phyloP scores from a whole-genome alignment of 2,113 vertebrate species.

The Lagopus leucura region DNA sequence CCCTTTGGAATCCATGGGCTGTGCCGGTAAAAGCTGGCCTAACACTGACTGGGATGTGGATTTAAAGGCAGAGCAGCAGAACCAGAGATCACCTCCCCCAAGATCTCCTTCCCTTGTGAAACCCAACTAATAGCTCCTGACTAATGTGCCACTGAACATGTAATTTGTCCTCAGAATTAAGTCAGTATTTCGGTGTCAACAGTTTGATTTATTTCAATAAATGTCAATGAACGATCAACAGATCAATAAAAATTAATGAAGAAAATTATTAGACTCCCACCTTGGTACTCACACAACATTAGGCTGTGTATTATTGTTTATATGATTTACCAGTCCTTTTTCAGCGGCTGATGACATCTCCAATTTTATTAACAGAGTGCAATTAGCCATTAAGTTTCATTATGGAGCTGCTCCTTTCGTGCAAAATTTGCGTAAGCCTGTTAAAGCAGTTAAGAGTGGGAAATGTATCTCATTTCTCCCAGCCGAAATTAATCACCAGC shows the following conservation, averaged over 20 bases:
- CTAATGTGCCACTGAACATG: neutral
- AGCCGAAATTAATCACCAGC: rapidly evolving
- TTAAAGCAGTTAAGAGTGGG: neutral
- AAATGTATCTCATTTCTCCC: rapidly evolving
- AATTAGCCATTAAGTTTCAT: slow-evolving; percentile 57
- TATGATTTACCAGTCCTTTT: neutral
- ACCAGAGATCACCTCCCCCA: neutral
- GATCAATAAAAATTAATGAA: slow-evolving; percentile 51
- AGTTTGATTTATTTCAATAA: neutral
- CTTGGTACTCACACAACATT: neutral
- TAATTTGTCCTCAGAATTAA: neutral
- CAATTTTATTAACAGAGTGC: slow-evolving; percentile 20
- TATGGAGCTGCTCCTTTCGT: neutral
- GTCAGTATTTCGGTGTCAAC: neutral
- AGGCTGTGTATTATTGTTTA: neutral
- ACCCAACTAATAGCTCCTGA: rapidly evolving
- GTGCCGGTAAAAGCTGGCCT: too few relatives aligned
- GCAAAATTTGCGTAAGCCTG: neutral
- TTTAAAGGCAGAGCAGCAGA: neutral
- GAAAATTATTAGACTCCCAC: neutral
- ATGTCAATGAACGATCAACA: neutral
- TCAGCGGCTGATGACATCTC: neutral
- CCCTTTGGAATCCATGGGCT: neutral
- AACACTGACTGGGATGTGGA: neutral
- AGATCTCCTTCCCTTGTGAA: neutral